Percentiles rank a stretch among this genome's conserved stretches.
phyloP scores from a whole-genome alignment of 2,888 invertebrate genomes.

The Disparrhopalites patrizii region DNA sequence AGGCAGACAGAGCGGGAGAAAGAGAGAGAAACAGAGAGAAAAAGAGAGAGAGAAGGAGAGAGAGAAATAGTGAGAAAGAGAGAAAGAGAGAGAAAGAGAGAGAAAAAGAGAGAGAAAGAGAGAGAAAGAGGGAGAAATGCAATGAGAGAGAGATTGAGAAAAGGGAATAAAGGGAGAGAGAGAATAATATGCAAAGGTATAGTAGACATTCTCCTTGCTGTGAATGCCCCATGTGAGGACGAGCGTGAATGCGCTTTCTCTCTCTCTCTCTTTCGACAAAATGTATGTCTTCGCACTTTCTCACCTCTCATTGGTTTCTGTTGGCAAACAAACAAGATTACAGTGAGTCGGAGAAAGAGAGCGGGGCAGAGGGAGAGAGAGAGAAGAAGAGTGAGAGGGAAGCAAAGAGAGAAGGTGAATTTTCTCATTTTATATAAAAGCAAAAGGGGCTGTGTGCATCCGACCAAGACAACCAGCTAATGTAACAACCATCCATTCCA shows the following conservation, averaged over 20 bases:
- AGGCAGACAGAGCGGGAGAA: neutral
- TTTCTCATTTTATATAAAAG: no score
- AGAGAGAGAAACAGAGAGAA: no score
- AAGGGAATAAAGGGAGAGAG: constrained; percentile 18
- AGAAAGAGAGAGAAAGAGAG: neutral
- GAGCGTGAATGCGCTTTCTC: neutral
- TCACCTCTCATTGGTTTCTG: neutral
- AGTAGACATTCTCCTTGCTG: constrained; percentile 17
- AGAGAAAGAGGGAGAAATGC: neutral
- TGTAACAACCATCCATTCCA: no score
- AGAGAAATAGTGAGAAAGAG: no score
- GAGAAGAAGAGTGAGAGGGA: neutral
- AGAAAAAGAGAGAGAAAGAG: neutral
- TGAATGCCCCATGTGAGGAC: neutral
- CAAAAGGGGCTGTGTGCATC: no score
- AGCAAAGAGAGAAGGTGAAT: no score
- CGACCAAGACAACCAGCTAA: no score
- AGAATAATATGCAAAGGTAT: constrained; percentile 15
- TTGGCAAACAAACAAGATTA: no score
- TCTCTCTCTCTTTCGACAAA: neutral
- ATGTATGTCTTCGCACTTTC: neutral
- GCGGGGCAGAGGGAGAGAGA: neutral
- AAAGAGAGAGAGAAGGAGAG: no score
- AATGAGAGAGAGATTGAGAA: constrained; percentile 9
- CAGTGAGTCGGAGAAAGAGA: neutral